Evolutionary conservation across 1,140 invertebrate genomes (phyloP), one percentile per base, ranked within the genome.

Genomic region (Anastrepha obliqua): DNA sequence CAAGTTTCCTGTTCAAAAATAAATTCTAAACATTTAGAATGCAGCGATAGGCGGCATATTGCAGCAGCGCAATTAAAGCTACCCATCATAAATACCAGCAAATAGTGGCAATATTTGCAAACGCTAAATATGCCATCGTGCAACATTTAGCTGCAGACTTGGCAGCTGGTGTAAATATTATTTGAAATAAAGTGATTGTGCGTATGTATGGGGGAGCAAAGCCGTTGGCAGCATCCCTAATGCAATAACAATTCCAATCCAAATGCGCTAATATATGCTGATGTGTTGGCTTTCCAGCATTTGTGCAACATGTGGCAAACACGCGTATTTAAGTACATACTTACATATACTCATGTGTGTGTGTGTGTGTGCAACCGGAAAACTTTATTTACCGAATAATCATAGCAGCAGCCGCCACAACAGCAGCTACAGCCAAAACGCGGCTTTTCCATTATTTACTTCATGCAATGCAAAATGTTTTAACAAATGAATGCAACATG

Each of bases 401-500:
- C 74, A 81, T 51, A 55, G 74, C 74, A 58, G 29, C 6, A 8
- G n/a, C 7, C 20, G 17, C n/a, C 11, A 55, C 74, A 51, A 55
- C 74, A 55, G 42, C 47, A 78, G n/a, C 29, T 29, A 29, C 47
- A 81, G 20, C 74, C 7, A 67, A 55, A 81, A 81, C 47, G 74
- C 47, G 74, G 74, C 74, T 81, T 81, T 55, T 81, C 47, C 74
- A 81, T 81, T 81, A 81, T 81, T 81, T 81, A 81, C 55, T 51
- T 51, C 74, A n/a, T 55, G 74, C 74, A 81, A 81, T 81, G 74
- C 74, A 11, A 81, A 81, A 81, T 81, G 44, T 51, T 81, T 81
- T 81, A 81, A 81, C 74, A 81, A 81, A 81, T 81, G 74, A 81
- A 81, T 81, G 74, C 47, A 81, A 81, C 74, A 81, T 81, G 47